Evolutionary conservation across 2,113 vertebrate species (phyloP).

Genomic region (Meles meles): DNA sequence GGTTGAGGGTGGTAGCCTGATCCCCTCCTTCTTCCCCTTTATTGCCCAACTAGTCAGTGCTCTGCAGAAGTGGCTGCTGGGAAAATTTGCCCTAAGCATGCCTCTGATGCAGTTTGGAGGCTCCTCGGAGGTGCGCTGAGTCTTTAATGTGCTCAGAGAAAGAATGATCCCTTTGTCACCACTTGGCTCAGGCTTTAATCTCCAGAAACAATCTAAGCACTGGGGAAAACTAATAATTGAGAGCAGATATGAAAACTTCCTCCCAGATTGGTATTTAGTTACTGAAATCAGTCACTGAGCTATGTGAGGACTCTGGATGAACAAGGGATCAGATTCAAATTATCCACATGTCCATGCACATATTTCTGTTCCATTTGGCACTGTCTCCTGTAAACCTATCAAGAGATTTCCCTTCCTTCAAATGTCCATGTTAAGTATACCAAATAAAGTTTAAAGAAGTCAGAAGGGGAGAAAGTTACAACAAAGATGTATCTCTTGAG

Average conservation of each 20-base stretch:
- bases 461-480: background rate
- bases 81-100: background rate
- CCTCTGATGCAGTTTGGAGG: too few relatives aligned
- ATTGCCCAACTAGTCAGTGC: too few relatives aligned
- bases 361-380: background rate
- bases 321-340: background rate
- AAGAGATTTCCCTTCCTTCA: background rate
- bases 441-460: background rate
- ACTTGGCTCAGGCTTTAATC: background rate
- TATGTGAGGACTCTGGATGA: background rate
- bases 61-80: too few relatives aligned
- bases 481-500: background rate
- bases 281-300: background rate
- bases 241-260: background rate
- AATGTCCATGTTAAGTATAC: background rate
- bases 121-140: rapidly evolving
- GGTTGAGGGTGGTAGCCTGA: background rate
- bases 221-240: background rate
- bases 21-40: background rate
- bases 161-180: background rate
- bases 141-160: background rate
- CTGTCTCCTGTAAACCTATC: background rate
- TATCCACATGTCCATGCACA: background rate
- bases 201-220: background rate
- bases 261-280: background rate